Base-by-base conservation (phyloP, 64 coral and sea anemone genomes). In the Cladopsammia gracilis region DNA sequence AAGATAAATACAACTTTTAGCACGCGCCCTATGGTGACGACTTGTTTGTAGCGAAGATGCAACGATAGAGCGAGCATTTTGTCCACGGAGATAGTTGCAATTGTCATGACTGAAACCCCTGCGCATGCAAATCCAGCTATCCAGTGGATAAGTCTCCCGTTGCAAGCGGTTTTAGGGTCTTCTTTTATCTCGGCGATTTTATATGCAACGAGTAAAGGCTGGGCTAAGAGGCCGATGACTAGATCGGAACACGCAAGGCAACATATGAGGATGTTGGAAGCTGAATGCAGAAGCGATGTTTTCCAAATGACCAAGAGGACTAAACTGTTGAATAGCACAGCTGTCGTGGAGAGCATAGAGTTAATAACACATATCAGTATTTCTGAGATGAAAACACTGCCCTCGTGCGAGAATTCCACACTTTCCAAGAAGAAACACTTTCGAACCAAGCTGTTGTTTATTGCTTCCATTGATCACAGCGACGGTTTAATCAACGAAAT, bases 101-200 rank as follows among this genome's bases (percentile, higher is more conserved):
- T 92, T 62, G 90, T 92, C 53, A 92, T 44, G 9, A 92, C 81
- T 4, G 90, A 92, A 6, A 92, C 79, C 10, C 90, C 90, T 4
- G 79, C 90, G 5, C 90, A 85, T 19, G 85, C 81, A 70, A 79
- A 92, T 2, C 90, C 90, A 75, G 46, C 67, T n/a, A 92, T 82
- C 90, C 90, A 92, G 20, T 92, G 90, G 51, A 92, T 44, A 10
- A 92, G 49, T 43, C 90, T 83, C 15, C 77, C 90, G 65, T 48
- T 48, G 23, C 90, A 92, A 15, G 90, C 68, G 7, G 47, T 82
- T 26, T 60, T 26, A 11, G 20, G 56, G 43, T 49, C 10, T 1
- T 83, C 42, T 26, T 71, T 20, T 13, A 92, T 19, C 56, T 92
- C 90, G 13, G 90, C 64, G 12, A 92, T 72, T 25, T 92, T 92